These are phyloP conservation scores for Chamaetylas fuelleborni DNA, from an alignment of 2,113 vertebrate species.

Conservation along the genomic window DNA sequence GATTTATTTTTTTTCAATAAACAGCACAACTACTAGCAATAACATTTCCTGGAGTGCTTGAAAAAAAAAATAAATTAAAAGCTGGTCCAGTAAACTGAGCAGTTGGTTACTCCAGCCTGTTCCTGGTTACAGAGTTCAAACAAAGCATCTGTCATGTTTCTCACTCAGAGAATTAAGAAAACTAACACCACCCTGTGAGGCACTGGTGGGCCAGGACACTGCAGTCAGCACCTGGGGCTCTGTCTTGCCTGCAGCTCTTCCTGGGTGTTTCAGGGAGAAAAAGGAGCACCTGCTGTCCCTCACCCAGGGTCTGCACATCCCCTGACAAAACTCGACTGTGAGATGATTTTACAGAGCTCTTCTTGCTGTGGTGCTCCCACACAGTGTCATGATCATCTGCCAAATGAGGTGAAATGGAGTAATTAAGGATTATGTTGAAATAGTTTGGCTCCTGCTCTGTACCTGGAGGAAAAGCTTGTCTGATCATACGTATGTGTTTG, in stretches of 20 bases:
- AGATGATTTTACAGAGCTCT: background rate
- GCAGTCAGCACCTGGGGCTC: accelerated
- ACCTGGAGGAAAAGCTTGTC: slow-evolving; percentile 48
- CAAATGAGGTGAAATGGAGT: slow-evolving; percentile 21
- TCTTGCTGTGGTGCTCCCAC: background rate
- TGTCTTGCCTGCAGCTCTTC: background rate
- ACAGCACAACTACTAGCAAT: slow-evolving; percentile 39
- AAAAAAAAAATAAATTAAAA: background rate
- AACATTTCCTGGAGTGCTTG: slow-evolving; percentile 57
- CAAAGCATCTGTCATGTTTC: background rate
- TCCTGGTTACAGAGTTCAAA: slow-evolving; percentile 35
- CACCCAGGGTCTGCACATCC: background rate
- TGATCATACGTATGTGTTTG: background rate
- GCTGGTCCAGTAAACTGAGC: background rate
- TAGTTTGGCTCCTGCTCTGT: slow-evolving; percentile 44
- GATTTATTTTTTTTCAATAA: background rate
- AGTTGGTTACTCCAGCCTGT: background rate
- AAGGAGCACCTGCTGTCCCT: background rate
- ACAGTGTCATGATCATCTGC: background rate
- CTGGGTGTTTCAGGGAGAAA: background rate
- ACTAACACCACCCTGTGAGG: background rate
- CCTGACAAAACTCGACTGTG: background rate
- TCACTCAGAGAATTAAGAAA: background rate
- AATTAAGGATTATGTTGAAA: slow-evolving; percentile 14
- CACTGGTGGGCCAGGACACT: background rate